Evolutionary conservation across 2,888 invertebrate species (phyloP).

Genomic region (Invenusta paracnida): DNA sequence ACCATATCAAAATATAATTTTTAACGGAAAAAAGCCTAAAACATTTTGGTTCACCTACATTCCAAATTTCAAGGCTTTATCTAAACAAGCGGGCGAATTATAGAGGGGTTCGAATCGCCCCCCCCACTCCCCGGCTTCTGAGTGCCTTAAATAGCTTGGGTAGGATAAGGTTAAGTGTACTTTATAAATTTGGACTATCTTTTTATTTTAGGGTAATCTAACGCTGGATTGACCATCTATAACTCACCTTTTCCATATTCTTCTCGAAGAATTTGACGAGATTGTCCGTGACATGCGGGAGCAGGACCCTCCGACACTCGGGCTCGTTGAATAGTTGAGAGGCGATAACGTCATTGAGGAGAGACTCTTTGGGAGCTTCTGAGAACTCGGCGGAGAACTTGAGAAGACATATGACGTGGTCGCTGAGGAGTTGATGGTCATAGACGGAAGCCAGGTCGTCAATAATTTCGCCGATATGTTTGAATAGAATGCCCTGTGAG

Average conservation of each 20-base stretch:
- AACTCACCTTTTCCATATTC: background rate
- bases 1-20: too few relatives aligned
- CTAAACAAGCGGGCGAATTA: too few relatives aligned
- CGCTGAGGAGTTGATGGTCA: background rate
- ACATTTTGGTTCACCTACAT: too few relatives aligned
- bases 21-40: too few relatives aligned
- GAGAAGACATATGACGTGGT: background rate
- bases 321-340: background rate
- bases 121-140: too few relatives aligned
- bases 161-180: too few relatives aligned
- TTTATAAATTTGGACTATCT: too few relatives aligned
- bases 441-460: background rate
- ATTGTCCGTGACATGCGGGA: background rate
- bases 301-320: background rate
- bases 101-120: too few relatives aligned
- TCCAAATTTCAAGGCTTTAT: too few relatives aligned
- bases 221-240: too few relatives aligned
- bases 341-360: background rate
- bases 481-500: background rate
- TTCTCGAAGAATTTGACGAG: background rate
- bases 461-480: background rate
- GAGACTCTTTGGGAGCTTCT: background rate
- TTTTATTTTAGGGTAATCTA: too few relatives aligned
- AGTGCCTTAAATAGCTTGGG: too few relatives aligned
- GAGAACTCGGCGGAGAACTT: background rate